Evolutionary conservation across 1,140 invertebrate species (phyloP), one percentile per base, ranked within the genome.

Genomic region (Drosophila lowei): DNA sequence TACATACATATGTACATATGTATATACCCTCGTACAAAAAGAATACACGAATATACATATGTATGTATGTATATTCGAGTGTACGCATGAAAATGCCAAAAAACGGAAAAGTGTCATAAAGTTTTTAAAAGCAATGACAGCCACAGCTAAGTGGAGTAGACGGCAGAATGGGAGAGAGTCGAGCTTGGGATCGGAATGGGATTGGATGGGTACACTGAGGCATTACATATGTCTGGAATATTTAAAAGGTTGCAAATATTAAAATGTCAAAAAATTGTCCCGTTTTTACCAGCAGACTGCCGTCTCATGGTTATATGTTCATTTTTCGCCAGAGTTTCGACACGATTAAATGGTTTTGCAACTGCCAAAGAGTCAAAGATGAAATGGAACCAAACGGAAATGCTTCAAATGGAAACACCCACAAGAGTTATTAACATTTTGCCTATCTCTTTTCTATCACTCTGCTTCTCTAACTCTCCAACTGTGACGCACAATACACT

Each of bases 51-150:
- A 47, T 11, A 28, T 38, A 13, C 18, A 43, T 23, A 0, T 23
- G 6, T 13, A 3, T 44, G 8, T 57, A 4, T 23, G 28, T 56
- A 6, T 43, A 18, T 18, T 18, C 18, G 18, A 18, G 21, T 79
- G 72, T 83, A 68, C 78, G 59, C 68, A 83, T 81, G 55, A 65
- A 83, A 73, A 77, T 70, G 57, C 52, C 59, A 52, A 70, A 68
- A 49, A 56, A 42, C 42, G 74, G 48, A 47, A 77, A 79, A 79
- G 60, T 83, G 74, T 68, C 79, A 77, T 78, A 83, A 81, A 81
- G 68, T 78, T 83, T 73, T 72, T 53, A 81, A 79, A 77, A 81
- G 63, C 68, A 77, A 68, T 65, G 65, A 65, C 61, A 80, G 61
- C 41, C 43, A 34, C 25, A 68, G 46, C 44, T 23, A 68, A 68